Evolutionary conservation across 1,140 invertebrate genomes (phyloP).

Genomic region (Drosophila orena): DNA sequence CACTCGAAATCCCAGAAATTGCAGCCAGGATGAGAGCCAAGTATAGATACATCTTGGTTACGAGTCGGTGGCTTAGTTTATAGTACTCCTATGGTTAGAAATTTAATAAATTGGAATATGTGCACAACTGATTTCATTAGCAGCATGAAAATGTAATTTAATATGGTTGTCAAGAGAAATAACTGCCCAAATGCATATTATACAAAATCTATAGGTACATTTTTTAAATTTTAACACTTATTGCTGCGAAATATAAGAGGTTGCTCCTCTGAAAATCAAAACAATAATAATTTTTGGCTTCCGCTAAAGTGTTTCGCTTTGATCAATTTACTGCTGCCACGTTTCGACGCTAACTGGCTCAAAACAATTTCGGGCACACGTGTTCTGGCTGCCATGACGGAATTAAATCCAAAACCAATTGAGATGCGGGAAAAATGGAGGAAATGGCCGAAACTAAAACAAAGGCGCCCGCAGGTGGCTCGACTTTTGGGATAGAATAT

Average conservation of each 20-base stretch:
- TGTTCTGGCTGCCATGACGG: constrained; percentile 12
- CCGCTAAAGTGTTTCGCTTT: constrained; percentile 20
- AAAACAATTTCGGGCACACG: constrained; percentile 39
- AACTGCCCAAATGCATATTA: no score
- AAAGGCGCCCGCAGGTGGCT: constrained; percentile 18
- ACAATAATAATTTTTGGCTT: constrained; percentile 13
- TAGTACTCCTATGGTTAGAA: background rate
- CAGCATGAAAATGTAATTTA: no score
- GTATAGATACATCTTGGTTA: constrained; percentile 1
- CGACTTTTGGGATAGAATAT: background rate
- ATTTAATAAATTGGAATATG: background rate
- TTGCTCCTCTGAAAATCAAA: constrained; percentile 6
- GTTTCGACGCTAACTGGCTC: constrained; percentile 33
- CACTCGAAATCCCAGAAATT: background rate
- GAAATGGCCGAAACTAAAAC: constrained; percentile 59
- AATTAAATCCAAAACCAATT: constrained; percentile 56
- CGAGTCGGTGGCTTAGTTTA: background rate
- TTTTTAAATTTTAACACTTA: background rate
- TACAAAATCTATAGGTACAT: background rate
- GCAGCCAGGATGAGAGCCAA: background rate
- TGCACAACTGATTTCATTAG: background rate
- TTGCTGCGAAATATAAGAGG: background rate
- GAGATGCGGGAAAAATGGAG: constrained; percentile 39
- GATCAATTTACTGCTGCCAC: constrained; percentile 62
- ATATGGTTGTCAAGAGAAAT: background rate